phyloP scores from a whole-genome alignment of 1,140 invertebrate species.

The Zaprionus africanus region DNA sequence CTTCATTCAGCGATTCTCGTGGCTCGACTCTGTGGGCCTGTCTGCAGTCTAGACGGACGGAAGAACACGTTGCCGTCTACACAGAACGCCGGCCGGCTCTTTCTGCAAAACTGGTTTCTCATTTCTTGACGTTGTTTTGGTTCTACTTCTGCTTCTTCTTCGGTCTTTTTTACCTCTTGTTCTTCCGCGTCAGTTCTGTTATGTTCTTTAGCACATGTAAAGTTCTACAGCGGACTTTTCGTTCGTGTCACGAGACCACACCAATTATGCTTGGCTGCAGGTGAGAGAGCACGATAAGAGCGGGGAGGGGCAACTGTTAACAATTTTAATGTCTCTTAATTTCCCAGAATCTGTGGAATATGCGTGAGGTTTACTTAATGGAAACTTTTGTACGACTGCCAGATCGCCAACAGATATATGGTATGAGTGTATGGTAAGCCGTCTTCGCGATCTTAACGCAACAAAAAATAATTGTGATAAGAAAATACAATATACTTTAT shows the following conservation, averaged over 20 bases:
- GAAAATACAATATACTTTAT: too few relatives aligned
- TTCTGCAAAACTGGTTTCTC: slow-evolving; percentile 67
- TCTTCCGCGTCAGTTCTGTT: slow-evolving; percentile 52
- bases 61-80: slow-evolving; percentile 46
- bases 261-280: background rate
- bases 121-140: slow-evolving; percentile 42
- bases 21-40: background rate
- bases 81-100: slow-evolving; percentile 73
- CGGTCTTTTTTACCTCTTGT: slow-evolving; percentile 17
- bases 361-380: slow-evolving; percentile 58
- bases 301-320: slow-evolving; percentile 18
- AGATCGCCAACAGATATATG: slow-evolving; percentile 58
- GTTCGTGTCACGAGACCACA: slow-evolving; percentile 69
- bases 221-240: slow-evolving; percentile 16
- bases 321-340: slow-evolving; percentile 64
- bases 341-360: slow-evolving; percentile 65
- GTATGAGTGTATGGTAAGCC: too few relatives aligned
- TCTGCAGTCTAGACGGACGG: slow-evolving; percentile 36
- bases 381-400: slow-evolving; percentile 64
- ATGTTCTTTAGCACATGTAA: slow-evolving; percentile 22
- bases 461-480: too few relatives aligned
- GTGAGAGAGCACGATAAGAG: background rate
- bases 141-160: slow-evolving; percentile 42
- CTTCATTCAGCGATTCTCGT: background rate
- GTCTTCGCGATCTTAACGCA: too few relatives aligned